A percentile compares a stretch with the other conserved stretches of the same genome.
These are phyloP conservation scores for Acipenser transmontanus DNA, from an alignment of 2,797 vertebrate genomes.

Conservation along the genomic window DNA sequence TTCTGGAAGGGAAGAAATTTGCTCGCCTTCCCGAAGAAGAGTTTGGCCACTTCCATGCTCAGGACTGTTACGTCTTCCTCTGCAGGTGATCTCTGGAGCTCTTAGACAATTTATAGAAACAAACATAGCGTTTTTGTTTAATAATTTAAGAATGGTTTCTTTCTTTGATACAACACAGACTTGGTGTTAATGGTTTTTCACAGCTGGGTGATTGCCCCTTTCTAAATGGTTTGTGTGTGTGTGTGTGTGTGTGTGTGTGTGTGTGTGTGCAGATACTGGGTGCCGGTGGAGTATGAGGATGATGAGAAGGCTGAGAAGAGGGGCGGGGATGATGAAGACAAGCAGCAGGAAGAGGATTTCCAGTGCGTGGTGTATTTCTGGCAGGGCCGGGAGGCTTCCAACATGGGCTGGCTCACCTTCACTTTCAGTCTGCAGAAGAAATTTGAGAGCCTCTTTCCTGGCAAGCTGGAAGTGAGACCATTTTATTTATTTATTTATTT, in stretches of 20 bases:
- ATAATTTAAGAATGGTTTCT: too few relatives aligned
- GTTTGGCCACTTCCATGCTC: conserved; percentile 91
- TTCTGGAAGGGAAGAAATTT: conserved; percentile 94
- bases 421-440: conserved; percentile 98
- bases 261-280: conserved; percentile 77
- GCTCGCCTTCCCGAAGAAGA: conserved; percentile 92
- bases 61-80: conserved; percentile 96
- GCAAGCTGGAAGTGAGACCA: conserved; percentile 79
- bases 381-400: conserved; percentile 96
- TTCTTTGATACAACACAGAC: too few relatives aligned
- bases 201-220: too few relatives aligned
- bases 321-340: conserved; percentile 65
- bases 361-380: conserved; percentile 98
- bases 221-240: too few relatives aligned
- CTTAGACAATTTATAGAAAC: too few relatives aligned
- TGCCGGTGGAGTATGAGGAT: conserved; percentile 86
- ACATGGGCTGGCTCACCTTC: conserved; percentile 98
- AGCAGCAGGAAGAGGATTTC: conserved; percentile 91
- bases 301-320: conserved; percentile 43
- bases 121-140: too few relatives aligned
- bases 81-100: conserved; percentile 69
- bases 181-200: too few relatives aligned
- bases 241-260: too few relatives aligned
- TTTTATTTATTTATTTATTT: too few relatives aligned
- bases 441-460: conserved; percentile 92